These are phyloP conservation scores for Bufotes viridis DNA, from an alignment of 2,797 vertebrate genomes.

Conservation along the genomic window DNA sequence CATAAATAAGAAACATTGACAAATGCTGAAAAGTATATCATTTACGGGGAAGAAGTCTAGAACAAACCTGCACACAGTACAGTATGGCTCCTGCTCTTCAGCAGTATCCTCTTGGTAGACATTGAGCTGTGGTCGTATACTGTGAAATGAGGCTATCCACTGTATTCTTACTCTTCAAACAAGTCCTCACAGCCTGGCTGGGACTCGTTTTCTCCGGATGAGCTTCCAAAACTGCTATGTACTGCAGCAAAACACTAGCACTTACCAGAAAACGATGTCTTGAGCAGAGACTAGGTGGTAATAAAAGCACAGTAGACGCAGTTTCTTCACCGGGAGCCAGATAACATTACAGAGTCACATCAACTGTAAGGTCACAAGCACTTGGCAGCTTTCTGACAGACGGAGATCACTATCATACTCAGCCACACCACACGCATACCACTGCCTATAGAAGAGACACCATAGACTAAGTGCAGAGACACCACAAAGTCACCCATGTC, in stretches of 20 bases:
- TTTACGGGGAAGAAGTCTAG: not conserved
- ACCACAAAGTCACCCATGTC: too few species aligned
- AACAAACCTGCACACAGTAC: not conserved
- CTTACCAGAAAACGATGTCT: not conserved
- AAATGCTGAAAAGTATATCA: not conserved
- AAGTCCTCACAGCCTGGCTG: not conserved
- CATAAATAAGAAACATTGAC: not conserved
- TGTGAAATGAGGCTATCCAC: not conserved
- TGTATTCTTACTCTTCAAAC: not conserved
- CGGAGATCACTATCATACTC: not conserved
- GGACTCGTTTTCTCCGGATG: not conserved
- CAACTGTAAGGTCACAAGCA: conserved; percentile 32
- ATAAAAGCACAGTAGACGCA: not conserved
- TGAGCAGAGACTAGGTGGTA: not conserved
- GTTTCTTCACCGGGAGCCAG: conserved; percentile 10
- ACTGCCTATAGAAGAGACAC: not conserved
- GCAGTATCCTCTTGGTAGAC: not conserved
- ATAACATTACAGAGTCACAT: conserved; percentile 40
- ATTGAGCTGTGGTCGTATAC: too few species aligned
- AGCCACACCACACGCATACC: not conserved
- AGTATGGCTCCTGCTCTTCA: not conserved
- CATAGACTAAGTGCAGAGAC: not conserved
- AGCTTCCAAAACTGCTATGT: not conserved
- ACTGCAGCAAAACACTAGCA: not conserved
- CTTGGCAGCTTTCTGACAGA: conserved; percentile 21